These are phyloP conservation scores for Pristiophorus japonicus DNA, from an alignment of 2,113 vertebrate species.

Conservation along the genomic window DNA sequence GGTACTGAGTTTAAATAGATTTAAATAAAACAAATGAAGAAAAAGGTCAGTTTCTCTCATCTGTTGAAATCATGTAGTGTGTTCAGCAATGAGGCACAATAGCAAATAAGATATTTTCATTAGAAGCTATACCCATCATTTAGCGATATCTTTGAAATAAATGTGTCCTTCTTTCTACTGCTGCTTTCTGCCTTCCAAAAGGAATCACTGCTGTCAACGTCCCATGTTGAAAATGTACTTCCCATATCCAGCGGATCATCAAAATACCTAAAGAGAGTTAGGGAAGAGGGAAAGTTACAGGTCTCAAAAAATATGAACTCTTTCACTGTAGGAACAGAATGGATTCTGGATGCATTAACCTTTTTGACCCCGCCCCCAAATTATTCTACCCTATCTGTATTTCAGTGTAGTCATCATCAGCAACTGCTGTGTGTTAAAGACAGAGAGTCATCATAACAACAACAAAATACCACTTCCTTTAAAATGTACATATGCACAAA, in stretches of 20 bases:
- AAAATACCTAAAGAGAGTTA: conserved; percentile 53
- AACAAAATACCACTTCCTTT: not conserved
- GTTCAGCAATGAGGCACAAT: not conserved
- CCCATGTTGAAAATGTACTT: conserved; percentile 65
- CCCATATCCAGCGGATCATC: conserved; percentile 62
- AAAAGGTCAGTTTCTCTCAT: not conserved
- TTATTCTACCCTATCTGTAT: not conserved
- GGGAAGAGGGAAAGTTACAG: not conserved
- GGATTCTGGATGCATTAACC: not conserved
- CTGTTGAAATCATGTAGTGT: not conserved
- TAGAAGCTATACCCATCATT: conserved; percentile 65
- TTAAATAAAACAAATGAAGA: not conserved
- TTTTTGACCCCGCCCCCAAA: not conserved
- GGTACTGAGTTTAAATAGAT: not conserved
- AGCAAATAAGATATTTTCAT: not conserved
- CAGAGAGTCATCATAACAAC: not conserved
- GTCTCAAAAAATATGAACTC: not conserved
- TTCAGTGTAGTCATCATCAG: not conserved
- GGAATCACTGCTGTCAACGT: conserved; percentile 54
- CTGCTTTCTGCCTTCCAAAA: conserved; percentile 71
- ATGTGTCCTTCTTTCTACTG: conserved; percentile 58
- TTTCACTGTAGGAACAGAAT: not conserved
- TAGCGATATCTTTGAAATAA: conserved; percentile 57
- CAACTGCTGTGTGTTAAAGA: not conserved
- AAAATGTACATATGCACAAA: not conserved